These are phyloP conservation scores for Mizuhopecten yessoensis DNA, from an alignment of 1,140 invertebrate genomes.

Conservation along the genomic window DNA sequence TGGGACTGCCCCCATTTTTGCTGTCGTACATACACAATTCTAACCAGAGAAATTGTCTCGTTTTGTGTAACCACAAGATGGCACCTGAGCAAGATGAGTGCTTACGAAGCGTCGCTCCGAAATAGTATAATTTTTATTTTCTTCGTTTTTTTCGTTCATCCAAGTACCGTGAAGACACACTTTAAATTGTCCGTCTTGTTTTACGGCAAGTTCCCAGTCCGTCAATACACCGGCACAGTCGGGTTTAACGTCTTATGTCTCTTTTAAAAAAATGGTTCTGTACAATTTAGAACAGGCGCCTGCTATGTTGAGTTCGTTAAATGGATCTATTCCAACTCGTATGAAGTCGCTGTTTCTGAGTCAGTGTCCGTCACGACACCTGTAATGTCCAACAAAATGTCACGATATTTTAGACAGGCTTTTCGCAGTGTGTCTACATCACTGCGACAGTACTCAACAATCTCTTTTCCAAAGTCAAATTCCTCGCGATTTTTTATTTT, in stretches of 20 bases:
- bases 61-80: slow-evolving; percentile 49
- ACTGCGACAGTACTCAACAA: slow-evolving; percentile 53
- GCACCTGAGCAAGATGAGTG: slow-evolving; percentile 51
- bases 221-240: background rate
- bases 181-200: background rate
- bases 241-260: slow-evolving; percentile 43
- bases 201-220: background rate
- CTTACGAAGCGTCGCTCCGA: slow-evolving; percentile 41
- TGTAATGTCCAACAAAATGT: slow-evolving; percentile 51
- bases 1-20: background rate
- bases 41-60: slow-evolving; percentile 56
- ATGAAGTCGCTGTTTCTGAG: background rate
- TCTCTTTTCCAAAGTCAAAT: slow-evolving; percentile 60
- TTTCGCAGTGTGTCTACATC: slow-evolving; percentile 62
- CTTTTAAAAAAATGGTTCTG: slow-evolving; percentile 49
- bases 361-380: background rate
- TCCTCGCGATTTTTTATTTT: slow-evolving; percentile 22
- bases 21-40: slow-evolving; percentile 55
- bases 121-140: background rate
- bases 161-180: too few relatives aligned
- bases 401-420: slow-evolving; percentile 52
- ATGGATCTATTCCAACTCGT: slow-evolving; percentile 49
- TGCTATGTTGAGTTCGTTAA: slow-evolving; percentile 55
- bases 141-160: background rate
- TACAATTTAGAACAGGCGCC: slow-evolving; percentile 48